Base-by-base conservation (phyloP, 1,140 invertebrate species). In the Cherax destructor region DNA sequence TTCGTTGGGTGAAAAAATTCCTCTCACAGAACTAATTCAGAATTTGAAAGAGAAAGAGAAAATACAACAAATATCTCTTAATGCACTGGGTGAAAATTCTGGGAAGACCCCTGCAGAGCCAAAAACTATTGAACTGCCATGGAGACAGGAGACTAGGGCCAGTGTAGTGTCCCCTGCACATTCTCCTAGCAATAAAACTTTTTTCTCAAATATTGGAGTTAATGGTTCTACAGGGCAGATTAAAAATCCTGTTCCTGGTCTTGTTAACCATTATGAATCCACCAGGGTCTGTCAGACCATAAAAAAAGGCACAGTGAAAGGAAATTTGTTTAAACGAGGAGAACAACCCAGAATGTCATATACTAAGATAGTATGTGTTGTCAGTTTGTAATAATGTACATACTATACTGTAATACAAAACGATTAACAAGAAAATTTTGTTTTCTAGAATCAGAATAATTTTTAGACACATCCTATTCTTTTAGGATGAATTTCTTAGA, bases 331-430 rank as follows among this genome's bases (percentile, higher is more conserved):
- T 65, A 79, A 84, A 41, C 81, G 89, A 21, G 89, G 83, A 49
- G 52, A 30, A 47, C 24, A 76, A 52, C 18, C 77, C 18, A 84
- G 89, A 30, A 86, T 80, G 21, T 91, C 89, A 50, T 85, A 85
- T 41, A 84, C 69, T 47, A 91, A 78, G 47, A n/a, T 91, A 47
- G 89, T 85, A 9, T 85, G 89, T 86, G 41, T 91, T 56, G 89
- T 91, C 10, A 84, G 83, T 50, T 47, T 91, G 69, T 91, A 65
- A 80, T 11, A 41, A 41, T n/a, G 77, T 24, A 47, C 18, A 41
- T 41, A 65, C 52, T 56, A 6, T 56, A 13, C 9, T 56, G 9
- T 4, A 56, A 10, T 5, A 56, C 9, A 56, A 13, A 56, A 4
- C 3, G 7, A 56, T 56, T 13, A 56, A 2, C 30, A 41, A 41